These are phyloP conservation scores for Picathartes gymnocephalus DNA, from an alignment of 2,113 vertebrate species.

Conservation along the genomic window DNA sequence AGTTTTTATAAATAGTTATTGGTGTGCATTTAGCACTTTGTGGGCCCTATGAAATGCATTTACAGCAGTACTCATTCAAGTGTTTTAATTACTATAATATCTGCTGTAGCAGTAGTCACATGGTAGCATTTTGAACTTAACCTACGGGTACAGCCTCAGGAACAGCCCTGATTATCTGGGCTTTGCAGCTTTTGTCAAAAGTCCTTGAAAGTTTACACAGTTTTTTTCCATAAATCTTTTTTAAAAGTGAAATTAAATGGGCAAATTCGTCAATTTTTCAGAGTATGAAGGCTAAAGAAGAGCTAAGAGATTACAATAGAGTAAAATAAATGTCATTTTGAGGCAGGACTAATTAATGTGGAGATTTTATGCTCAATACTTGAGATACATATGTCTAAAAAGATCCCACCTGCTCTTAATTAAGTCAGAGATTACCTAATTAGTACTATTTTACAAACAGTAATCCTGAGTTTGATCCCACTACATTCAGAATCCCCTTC, in stretches of 20 bases:
- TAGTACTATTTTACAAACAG: not conserved
- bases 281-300: not conserved
- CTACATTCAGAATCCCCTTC: not conserved
- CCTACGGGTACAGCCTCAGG: not conserved
- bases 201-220: not conserved
- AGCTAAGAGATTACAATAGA: not conserved
- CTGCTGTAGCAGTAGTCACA: not conserved
- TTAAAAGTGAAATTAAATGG: not conserved
- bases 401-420: not conserved
- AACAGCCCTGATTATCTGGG: not conserved
- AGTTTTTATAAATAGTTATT: not conserved
- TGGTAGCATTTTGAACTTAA: not conserved
- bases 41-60: not conserved
- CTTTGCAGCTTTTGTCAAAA: not conserved
- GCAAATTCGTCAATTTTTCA: not conserved
- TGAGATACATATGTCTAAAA: not conserved
- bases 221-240: not conserved
- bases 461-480: not conserved
- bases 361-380: not conserved
- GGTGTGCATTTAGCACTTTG: not conserved
- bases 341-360: accelerated
- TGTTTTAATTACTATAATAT: not conserved
- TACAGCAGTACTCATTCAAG: not conserved
- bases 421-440: not conserved
- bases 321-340: not conserved